Conservation (phyloP, 2,113 vertebrate genomes). For the Paralichthys olivaceus region DNA sequence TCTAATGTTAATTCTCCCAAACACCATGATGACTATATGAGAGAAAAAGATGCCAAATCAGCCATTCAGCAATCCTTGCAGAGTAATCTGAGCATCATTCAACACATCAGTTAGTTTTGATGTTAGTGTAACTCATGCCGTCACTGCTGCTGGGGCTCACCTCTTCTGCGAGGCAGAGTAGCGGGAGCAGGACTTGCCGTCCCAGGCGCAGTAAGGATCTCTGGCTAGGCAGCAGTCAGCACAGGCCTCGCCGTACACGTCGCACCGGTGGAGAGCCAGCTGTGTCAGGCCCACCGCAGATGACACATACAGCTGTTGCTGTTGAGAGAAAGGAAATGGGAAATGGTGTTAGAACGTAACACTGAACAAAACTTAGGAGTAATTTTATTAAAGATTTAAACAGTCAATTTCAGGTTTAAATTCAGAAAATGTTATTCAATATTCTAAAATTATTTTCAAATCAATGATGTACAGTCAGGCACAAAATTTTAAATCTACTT, state of each 20-base stretch:
- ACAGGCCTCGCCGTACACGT: constrained; percentile 93
- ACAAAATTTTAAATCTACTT: too few relatives aligned
- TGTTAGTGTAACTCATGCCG: constrained; percentile 38
- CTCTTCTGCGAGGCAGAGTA: constrained; percentile 97
- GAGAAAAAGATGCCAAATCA: constrained; percentile 21
- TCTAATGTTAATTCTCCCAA: constrained; percentile 13
- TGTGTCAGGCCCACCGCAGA: constrained; percentile 92
- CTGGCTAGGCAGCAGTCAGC: constrained; percentile 97
- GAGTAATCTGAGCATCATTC: background rate
- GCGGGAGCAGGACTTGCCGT: constrained; percentile 94
- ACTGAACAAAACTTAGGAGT: background rate
- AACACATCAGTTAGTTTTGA: constrained; percentile 39
- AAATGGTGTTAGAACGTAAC: background rate
- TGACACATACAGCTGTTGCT: constrained; percentile 98
- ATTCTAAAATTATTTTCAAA: too few relatives aligned
- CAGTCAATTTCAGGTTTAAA: background rate
- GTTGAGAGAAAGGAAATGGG: constrained; percentile 38
- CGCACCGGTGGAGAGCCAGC: constrained; percentile 94
- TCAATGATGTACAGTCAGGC: too few relatives aligned
- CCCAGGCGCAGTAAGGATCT: constrained; percentile 98
- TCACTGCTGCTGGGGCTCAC: constrained; percentile 71
- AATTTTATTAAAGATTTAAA: too few relatives aligned
- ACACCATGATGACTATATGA: background rate
- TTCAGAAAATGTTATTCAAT: too few relatives aligned
- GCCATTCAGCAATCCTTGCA: constrained; percentile 50